Evolutionary conservation across 2,888 invertebrate genomes (phyloP).

Genomic region (Sarcophaga carnaria): DNA sequence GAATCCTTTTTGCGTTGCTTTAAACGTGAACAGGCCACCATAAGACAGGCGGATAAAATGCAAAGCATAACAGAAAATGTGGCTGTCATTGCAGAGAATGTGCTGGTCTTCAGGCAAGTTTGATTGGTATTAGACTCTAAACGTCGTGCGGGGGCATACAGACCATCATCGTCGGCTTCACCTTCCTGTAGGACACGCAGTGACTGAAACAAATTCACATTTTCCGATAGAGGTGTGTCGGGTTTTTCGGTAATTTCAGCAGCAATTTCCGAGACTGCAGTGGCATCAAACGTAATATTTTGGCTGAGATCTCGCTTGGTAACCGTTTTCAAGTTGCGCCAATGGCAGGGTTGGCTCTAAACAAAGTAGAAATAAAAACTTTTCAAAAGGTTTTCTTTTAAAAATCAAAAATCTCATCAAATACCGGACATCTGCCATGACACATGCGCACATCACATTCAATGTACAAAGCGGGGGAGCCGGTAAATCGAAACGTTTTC

Average conservation of each 20-base stretch:
- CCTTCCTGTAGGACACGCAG: constrained; percentile 94
- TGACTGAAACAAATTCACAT: constrained; percentile 94
- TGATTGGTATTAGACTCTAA: constrained; percentile 77
- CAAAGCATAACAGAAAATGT: constrained; percentile 87
- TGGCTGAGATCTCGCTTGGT: constrained; percentile 86
- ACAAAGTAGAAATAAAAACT: constrained; percentile 36
- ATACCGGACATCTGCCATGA: constrained; percentile 96
- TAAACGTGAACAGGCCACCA: constrained; percentile 90
- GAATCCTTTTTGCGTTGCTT: constrained; percentile 83
- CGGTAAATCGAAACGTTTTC: constrained; percentile 95
- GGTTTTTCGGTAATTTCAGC: constrained; percentile 75
- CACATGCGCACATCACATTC: constrained; percentile 98
- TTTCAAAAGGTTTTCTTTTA: background rate
- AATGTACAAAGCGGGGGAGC: constrained; percentile 95
- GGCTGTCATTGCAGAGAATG: constrained; percentile 87
- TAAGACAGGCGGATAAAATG: constrained; percentile 87
- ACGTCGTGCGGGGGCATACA: constrained; percentile 72
- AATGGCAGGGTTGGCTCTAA: constrained; percentile 95
- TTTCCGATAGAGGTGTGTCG: constrained; percentile 88
- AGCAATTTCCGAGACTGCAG: constrained; percentile 51
- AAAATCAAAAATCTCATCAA: background rate
- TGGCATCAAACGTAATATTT: constrained; percentile 77
- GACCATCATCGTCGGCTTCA: constrained; percentile 84
- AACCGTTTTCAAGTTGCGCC: constrained; percentile 93
- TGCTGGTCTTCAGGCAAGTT: constrained; percentile 86